These are phyloP conservation scores for Thecocarcelia acutangulata DNA, from an alignment of 2,888 invertebrate genomes.

Conservation along the genomic window DNA sequence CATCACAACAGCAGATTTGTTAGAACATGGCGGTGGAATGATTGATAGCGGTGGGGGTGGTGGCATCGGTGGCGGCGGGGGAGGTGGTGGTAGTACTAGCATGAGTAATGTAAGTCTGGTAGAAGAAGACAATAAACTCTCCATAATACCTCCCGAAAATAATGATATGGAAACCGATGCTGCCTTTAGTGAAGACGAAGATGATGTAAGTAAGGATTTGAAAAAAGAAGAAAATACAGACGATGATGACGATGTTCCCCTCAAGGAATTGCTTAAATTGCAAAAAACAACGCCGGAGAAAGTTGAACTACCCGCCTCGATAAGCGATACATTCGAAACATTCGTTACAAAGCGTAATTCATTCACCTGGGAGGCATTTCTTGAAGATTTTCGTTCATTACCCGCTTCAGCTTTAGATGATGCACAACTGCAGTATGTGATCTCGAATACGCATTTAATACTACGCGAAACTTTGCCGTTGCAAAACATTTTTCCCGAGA, in stretches of 20 bases:
- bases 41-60: slow-evolving; percentile 56
- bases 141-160: slow-evolving; percentile 72
- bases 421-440: slow-evolving; percentile 80
- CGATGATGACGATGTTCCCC: slow-evolving; percentile 87
- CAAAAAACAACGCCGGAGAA: slow-evolving; percentile 79
- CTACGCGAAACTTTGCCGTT: slow-evolving; percentile 80
- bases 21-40: slow-evolving; percentile 63
- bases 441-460: slow-evolving; percentile 78
- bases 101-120: slow-evolving; percentile 50
- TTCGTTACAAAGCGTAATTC: slow-evolving; percentile 79
- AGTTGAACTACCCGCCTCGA: slow-evolving; percentile 79
- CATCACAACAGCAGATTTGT: slow-evolving; percentile 65
- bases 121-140: slow-evolving; percentile 75
- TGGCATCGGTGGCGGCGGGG: slow-evolving; percentile 46
- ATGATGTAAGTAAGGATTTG: slow-evolving; percentile 83
- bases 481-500: slow-evolving; percentile 82
- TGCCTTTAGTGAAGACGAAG: slow-evolving; percentile 82
- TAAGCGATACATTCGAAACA: slow-evolving; percentile 80
- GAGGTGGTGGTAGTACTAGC: slow-evolving; percentile 32
- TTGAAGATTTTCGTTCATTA: slow-evolving; percentile 79
- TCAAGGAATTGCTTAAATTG: slow-evolving; percentile 85
- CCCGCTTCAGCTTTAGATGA: slow-evolving; percentile 79
- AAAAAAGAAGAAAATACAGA: slow-evolving; percentile 81
- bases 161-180: slow-evolving; percentile 79
- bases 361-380: slow-evolving; percentile 79